Percentiles rank a stretch among this genome's conserved stretches.
Conservation (phyloP, 2,113 vertebrate species). For the Neomonachus schauinslandi region DNA sequence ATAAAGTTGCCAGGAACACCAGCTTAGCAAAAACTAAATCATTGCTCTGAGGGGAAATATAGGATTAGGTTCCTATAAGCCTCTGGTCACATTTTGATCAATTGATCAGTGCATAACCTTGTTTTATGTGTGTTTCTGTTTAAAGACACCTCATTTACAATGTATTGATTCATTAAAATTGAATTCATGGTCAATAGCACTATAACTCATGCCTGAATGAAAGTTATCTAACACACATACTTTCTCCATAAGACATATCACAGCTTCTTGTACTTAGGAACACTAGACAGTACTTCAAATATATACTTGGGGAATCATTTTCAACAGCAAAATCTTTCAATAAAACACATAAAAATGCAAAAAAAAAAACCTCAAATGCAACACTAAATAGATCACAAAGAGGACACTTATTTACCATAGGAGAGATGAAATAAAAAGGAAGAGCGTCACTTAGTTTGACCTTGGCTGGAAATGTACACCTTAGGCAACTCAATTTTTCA, state of each 20-base stretch:
- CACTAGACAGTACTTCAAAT: neutral
- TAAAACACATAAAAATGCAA: neutral
- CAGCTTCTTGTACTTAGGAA: neutral
- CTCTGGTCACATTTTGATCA: neutral
- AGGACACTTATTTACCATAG: neutral
- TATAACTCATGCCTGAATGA: neutral
- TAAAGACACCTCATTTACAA: neutral
- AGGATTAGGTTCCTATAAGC: neutral
- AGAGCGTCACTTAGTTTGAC: neutral
- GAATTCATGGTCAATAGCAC: neutral
- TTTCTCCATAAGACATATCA: neutral
- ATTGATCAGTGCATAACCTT: neutral
- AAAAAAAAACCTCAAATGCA: neutral
- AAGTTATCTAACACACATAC: neutral
- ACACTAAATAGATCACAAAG: neutral
- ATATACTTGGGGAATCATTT: neutral
- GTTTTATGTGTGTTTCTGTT: neutral
- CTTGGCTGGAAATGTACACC: neutral
- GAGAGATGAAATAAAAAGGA: neutral
- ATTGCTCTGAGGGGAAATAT: too few species aligned
- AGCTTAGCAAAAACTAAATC: neutral
- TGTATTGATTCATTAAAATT: neutral
- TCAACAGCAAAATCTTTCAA: neutral
- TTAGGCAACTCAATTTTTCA: neutral
- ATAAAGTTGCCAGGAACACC: neutral